Conservation (phyloP, 2,797 vertebrate genomes). For the Coregonus sp. region DNA sequence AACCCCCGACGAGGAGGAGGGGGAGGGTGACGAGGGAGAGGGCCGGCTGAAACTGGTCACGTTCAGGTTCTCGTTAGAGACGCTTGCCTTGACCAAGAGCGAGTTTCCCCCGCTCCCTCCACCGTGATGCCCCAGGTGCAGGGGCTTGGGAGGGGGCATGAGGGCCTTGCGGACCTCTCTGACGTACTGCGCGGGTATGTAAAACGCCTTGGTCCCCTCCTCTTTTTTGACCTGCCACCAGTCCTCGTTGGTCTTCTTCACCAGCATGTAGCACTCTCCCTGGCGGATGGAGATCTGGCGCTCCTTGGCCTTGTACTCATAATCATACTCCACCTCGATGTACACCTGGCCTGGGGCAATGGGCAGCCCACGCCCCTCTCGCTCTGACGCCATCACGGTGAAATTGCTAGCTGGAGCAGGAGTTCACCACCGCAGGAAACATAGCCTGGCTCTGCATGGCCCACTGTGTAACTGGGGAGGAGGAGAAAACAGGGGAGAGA, state of each 20-base stretch:
- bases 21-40: conserved; percentile 72
- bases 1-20: conserved; percentile 78
- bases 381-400: conserved; percentile 72
- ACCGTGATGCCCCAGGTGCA: background rate
- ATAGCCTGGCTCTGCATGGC: background rate
- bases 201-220: conserved; percentile 87
- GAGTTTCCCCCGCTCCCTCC: background rate
- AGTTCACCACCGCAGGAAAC: background rate
- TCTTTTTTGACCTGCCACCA: conserved; percentile 97
- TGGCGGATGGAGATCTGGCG: conserved; percentile 89
- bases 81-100: conserved; percentile 71
- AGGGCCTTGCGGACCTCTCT: conserved; percentile 89
- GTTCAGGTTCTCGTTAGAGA: conserved; percentile 85
- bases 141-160: conserved; percentile 87
- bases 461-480: background rate
- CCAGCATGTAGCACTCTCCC: conserved; percentile 90
- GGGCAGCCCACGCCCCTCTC: conserved; percentile 73
- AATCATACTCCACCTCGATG: conserved; percentile 95
- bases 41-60: conserved; percentile 80
- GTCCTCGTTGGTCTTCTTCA: conserved; percentile 95
- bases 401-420: background rate
- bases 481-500: background rate
- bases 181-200: conserved; percentile 96
- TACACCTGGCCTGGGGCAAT: conserved; percentile 82
- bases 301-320: conserved; percentile 94